Evolutionary conservation across 1,140 invertebrate genomes (phyloP).

Genomic region (Aradophagus sp.): DNA sequence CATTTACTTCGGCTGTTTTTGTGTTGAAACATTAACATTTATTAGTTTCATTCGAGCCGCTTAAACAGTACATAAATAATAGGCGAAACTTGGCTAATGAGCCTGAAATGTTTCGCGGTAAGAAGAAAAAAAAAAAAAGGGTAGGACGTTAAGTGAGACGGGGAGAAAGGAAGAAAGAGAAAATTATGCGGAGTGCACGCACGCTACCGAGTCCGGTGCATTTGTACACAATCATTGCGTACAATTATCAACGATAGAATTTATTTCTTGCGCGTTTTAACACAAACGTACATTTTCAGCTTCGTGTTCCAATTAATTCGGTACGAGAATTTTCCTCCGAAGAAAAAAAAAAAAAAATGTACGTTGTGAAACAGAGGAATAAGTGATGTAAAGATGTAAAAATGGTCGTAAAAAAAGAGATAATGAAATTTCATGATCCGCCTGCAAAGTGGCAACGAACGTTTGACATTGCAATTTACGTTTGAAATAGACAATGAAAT

Average conservation of each 20-base stretch:
- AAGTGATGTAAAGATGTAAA: too few species aligned
- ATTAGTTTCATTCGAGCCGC: conserved; percentile 35
- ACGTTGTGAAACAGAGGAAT: too few species aligned
- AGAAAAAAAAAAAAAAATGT: too few species aligned
- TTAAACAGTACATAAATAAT: conserved; percentile 40
- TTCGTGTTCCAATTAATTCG: too few species aligned
- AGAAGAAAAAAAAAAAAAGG: conserved; percentile 8
- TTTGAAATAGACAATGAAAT: too few species aligned
- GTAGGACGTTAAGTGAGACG: neutral
- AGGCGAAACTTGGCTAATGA: conserved; percentile 39
- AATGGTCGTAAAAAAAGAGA: too few species aligned
- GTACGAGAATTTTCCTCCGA: too few species aligned
- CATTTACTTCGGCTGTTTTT: conserved; percentile 24
- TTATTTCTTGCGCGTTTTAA: conserved; percentile 13
- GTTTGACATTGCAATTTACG: too few species aligned
- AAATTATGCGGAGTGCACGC: conserved; percentile 12
- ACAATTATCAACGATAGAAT: conserved; percentile 30
- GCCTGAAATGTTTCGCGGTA: conserved; percentile 27
- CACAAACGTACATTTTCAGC: too few species aligned
- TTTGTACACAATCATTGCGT: conserved; percentile 36
- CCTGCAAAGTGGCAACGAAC: too few species aligned
- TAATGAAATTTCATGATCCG: too few species aligned
- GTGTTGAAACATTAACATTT: conserved; percentile 24
- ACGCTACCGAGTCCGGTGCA: neutral
- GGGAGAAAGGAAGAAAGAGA: conserved; percentile 5